Conservation (phyloP, 2,888 invertebrate species). For the Zaprionus bogoriensis region DNA sequence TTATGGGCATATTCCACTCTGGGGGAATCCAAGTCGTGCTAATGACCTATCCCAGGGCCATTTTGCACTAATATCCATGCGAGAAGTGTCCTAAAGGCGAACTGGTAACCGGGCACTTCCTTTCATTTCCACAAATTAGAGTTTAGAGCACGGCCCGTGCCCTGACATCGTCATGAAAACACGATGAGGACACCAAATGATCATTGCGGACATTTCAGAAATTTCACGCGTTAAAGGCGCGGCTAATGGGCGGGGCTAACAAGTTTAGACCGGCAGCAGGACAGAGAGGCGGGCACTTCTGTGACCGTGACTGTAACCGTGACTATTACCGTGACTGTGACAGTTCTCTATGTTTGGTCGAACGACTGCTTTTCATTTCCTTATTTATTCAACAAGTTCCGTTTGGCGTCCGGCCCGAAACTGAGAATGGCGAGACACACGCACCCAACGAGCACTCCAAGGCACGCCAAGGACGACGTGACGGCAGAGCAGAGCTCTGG, state of each 20-base stretch:
- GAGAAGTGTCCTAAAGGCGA: not conserved
- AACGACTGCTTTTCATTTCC: slow-evolving; percentile 61
- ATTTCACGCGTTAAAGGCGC: slow-evolving; percentile 43
- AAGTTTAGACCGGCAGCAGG: slow-evolving; percentile 11
- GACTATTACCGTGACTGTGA: slow-evolving; percentile 30
- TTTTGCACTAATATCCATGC: not conserved
- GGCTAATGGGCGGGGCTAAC: slow-evolving; percentile 37
- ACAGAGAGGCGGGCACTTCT: slow-evolving; percentile 2
- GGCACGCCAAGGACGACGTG: slow-evolving; percentile 33
- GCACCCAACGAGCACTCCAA: slow-evolving; percentile 34
- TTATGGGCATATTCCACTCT: not conserved
- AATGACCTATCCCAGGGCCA: not conserved
- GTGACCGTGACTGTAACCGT: slow-evolving; percentile 32
- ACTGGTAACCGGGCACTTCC: slow-evolving; percentile 18
- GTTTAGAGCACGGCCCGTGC: slow-evolving; percentile 1
- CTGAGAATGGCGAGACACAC: slow-evolving; percentile 29
- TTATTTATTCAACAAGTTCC: slow-evolving; percentile 75
- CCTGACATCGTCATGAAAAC: slow-evolving; percentile 7
- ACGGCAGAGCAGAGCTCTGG: not conserved
- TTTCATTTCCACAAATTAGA: slow-evolving; percentile 40
- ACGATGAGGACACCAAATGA: slow-evolving; percentile 8
- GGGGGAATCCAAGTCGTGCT: not conserved
- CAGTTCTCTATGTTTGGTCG: slow-evolving; percentile 49
- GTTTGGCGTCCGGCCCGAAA: not conserved
- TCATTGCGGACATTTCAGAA: slow-evolving; percentile 26